Conservation (phyloP, 2,888 invertebrate genomes). For the Aricia artaxerxes region DNA sequence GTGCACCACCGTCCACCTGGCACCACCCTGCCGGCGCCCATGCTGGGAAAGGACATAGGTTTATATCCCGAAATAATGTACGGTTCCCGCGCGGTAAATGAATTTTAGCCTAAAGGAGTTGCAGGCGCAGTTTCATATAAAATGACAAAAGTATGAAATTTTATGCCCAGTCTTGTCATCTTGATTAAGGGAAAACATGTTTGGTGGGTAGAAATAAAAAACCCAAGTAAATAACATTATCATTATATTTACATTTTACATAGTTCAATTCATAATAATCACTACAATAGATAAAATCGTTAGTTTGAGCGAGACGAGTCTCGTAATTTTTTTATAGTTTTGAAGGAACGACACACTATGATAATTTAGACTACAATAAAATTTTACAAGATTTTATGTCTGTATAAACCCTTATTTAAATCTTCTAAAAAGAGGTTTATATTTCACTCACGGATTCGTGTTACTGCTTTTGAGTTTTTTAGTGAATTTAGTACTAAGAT, state of each 20-base stretch:
- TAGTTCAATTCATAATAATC: not conserved
- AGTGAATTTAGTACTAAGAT: not conserved
- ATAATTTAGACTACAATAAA: not conserved
- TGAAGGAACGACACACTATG: not conserved
- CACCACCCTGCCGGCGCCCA: too few relatives aligned
- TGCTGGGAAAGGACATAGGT: too few relatives aligned
- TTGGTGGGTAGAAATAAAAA: not conserved
- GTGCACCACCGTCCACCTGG: too few relatives aligned
- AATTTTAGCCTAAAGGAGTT: too few relatives aligned
- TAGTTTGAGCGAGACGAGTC: conserved; percentile 29
- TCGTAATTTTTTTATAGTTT: not conserved
- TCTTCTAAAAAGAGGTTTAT: too few relatives aligned
- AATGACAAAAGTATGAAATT: too few relatives aligned
- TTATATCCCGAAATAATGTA: too few relatives aligned
- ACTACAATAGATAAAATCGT: conserved; percentile 34
- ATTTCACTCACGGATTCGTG: not conserved
- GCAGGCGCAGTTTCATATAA: too few relatives aligned
- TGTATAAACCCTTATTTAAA: not conserved
- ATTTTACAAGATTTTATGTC: not conserved
- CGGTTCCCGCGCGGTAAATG: too few relatives aligned
- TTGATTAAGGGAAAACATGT: not conserved
- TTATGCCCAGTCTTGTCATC: too few relatives aligned
- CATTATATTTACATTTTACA: conserved; percentile 16
- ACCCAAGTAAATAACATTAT: not conserved
- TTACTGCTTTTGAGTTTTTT: not conserved